A percentile compares a stretch with the other conserved stretches of the same genome.
Evolutionary conservation across 2,888 invertebrate genomes (phyloP).

Genomic region (Rhabditoides inermis): DNA sequence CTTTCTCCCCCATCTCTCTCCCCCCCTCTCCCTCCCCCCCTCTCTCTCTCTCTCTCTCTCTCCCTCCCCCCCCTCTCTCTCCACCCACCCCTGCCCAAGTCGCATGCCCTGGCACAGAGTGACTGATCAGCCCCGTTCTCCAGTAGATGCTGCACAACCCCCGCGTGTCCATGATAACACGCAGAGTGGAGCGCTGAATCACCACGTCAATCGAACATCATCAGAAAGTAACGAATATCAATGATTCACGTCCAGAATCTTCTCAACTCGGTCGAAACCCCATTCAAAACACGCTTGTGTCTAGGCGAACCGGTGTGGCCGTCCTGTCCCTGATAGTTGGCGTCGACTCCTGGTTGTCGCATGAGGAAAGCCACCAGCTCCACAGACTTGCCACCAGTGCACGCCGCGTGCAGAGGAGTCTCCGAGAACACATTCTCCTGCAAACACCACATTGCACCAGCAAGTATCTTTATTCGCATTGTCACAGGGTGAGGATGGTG

Average conservation of each 20-base stretch:
- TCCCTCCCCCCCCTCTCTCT: no score
- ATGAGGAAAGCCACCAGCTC: conserved; percentile 56
- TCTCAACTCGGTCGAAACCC: no score
- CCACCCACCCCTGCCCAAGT: no score
- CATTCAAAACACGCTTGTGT: no score
- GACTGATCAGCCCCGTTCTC: conserved; percentile 57
- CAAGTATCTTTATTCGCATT: no score
- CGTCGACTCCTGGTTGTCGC: conserved; percentile 54
- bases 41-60: no score
- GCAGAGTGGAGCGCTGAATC: conserved; percentile 56
- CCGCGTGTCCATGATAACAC: conserved; percentile 56
- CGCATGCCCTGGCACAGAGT: conserved; percentile 50
- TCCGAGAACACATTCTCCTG: conserved; percentile 57
- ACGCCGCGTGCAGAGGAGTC: conserved; percentile 56
- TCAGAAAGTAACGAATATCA: no score
- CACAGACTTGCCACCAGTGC: conserved; percentile 55
- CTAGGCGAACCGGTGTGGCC: conserved; percentile 56
- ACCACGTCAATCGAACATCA: no score
- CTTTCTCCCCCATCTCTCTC: no score
- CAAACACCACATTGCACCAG: no score
- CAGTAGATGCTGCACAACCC: conserved; percentile 55
- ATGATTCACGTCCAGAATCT: conserved; percentile 4
- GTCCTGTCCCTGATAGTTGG: conserved; percentile 57
- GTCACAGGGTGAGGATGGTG: no score
- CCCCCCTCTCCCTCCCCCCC: no score